phyloP scores from a whole-genome alignment of 2,888 invertebrate genomes.

The Spodoptera exigua region DNA sequence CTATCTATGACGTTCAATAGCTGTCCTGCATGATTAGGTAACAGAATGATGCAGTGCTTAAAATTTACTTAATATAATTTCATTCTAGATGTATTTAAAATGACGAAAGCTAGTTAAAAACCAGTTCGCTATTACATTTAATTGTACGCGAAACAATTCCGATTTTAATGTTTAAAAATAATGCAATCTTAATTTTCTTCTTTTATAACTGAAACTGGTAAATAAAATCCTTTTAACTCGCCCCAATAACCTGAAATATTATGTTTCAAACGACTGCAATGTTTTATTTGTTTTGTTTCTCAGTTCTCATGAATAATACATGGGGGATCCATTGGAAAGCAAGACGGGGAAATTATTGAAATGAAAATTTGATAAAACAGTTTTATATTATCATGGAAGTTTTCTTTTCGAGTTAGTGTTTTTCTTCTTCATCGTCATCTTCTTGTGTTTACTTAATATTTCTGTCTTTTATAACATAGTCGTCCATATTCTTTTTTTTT shows the following conservation, averaged over 20 bases:
- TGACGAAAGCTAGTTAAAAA: too few relatives aligned
- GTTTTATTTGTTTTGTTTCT: constrained; percentile 47
- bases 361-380: constrained; percentile 30
- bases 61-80: too few relatives aligned
- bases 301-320: constrained; percentile 38
- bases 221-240: constrained; percentile 30
- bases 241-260: constrained; percentile 36
- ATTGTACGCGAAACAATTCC: too few relatives aligned
- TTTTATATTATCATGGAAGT: constrained; percentile 19
- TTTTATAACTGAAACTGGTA: constrained; percentile 10
- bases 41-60: too few relatives aligned
- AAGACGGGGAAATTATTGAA: constrained; percentile 35
- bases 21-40: background rate
- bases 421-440: too few relatives aligned
- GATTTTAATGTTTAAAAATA: too few relatives aligned
- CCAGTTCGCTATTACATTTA: too few relatives aligned
- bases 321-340: constrained; percentile 27
- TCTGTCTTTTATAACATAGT: too few relatives aligned
- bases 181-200: background rate
- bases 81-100: too few relatives aligned
- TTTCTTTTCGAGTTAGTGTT: constrained; percentile 4
- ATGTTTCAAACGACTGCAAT: constrained; percentile 31
- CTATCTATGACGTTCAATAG: constrained; percentile 3
- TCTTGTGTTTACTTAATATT: too few relatives aligned
- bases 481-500: too few relatives aligned